Conservation (phyloP, 2,113 vertebrate species). For the Semicossyphus pulcher region DNA sequence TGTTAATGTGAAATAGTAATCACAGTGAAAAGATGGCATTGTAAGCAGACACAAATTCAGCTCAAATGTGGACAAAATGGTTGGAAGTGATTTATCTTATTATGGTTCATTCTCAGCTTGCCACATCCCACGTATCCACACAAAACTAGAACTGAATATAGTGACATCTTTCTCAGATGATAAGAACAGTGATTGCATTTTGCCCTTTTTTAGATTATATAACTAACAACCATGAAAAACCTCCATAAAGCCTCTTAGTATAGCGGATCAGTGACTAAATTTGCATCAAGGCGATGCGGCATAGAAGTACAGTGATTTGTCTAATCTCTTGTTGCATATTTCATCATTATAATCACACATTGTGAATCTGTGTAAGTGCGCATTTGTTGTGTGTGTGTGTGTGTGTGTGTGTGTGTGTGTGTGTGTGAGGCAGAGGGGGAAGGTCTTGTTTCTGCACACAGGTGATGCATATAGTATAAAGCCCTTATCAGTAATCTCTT, state of each 20-base stretch:
- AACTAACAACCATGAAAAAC: constrained; percentile 85
- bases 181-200: constrained; percentile 83
- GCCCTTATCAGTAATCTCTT: constrained; percentile 51
- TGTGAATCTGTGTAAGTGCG: constrained; percentile 36
- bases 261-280: constrained; percentile 82
- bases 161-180: constrained; percentile 77
- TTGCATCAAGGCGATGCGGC: constrained; percentile 81
- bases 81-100: constrained; percentile 73
- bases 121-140: constrained; percentile 52
- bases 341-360: constrained; percentile 76
- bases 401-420: not conserved
- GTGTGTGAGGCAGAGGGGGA: constrained; percentile 3
- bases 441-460: constrained; percentile 45
- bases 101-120: constrained; percentile 58
- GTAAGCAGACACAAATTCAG: constrained; percentile 68
- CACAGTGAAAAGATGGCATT: constrained; percentile 34
- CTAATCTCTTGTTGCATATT: constrained; percentile 87
- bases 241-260: constrained; percentile 86
- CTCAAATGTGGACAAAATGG: constrained; percentile 68
- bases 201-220: constrained; percentile 83
- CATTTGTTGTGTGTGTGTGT: constrained; percentile 25
- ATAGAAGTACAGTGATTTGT: constrained; percentile 80
- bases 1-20: constrained; percentile 49
- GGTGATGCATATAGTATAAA: constrained; percentile 59
- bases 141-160: constrained; percentile 63